Conservation (phyloP, 2,113 vertebrate genomes). For the Cettia cetti region DNA sequence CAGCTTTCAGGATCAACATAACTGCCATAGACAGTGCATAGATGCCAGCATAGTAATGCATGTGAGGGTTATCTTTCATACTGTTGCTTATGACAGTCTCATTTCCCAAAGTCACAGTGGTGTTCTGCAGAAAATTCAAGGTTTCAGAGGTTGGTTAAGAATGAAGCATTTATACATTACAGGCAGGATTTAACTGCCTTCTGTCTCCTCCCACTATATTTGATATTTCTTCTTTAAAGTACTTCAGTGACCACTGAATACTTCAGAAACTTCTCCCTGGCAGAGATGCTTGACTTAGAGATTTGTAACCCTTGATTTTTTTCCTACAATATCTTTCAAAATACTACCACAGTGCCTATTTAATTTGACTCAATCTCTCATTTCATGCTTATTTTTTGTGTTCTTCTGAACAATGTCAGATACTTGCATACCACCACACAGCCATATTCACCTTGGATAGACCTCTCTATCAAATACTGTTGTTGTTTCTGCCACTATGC, state of each 20-base stretch:
- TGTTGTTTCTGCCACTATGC: not conserved
- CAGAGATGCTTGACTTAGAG: not conserved
- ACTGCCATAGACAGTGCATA: constrained; percentile 91
- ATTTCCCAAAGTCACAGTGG: constrained; percentile 77
- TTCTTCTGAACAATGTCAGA: not conserved
- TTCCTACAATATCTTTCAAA: not conserved
- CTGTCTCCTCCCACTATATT: not conserved
- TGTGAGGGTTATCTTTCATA: constrained; percentile 89
- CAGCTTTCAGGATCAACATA: constrained; percentile 87
- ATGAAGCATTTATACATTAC: not conserved
- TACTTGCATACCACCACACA: not conserved
- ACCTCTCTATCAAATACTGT: not conserved
- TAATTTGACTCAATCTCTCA: not conserved
- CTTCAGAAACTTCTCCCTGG: not conserved
- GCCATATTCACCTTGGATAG: not conserved
- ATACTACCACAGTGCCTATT: not conserved
- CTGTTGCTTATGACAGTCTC: constrained; percentile 78
- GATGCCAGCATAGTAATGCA: constrained; percentile 86
- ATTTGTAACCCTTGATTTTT: not conserved
- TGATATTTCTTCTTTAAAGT: not conserved
- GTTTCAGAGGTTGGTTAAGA: not conserved
- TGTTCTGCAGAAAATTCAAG: constrained; percentile 74
- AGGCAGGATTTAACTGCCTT: not conserved
- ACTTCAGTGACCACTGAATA: not conserved
- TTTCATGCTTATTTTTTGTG: not conserved